Evolutionary conservation across 2,888 invertebrate genomes (phyloP).

Genomic region (Caenorhabditis sp.): DNA sequence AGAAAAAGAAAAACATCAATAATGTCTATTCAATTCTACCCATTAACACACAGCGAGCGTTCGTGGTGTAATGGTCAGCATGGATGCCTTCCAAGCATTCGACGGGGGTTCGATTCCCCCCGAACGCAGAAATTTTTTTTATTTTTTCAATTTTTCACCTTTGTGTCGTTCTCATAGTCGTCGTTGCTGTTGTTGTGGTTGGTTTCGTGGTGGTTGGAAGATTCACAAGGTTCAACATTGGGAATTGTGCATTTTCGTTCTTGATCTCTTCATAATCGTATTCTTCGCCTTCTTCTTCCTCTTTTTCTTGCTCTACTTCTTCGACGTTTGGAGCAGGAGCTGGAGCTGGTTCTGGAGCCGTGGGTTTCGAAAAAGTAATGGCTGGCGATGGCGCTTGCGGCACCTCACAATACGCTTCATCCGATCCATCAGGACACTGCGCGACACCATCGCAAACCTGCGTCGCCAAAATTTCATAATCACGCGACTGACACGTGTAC

Average conservation of each 20-base stretch:
- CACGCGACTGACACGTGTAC: slow-evolving; percentile 61
- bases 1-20: too few relatives aligned
- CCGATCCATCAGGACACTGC: slow-evolving; percentile 68
- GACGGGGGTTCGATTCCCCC: background rate
- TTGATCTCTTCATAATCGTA: slow-evolving; percentile 50
- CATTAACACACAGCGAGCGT: too few relatives aligned
- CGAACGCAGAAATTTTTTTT: background rate
- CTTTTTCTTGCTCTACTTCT: slow-evolving; percentile 19
- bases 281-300: slow-evolving; percentile 35
- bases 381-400: slow-evolving; percentile 21
- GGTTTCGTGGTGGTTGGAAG: slow-evolving; percentile 13
- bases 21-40: too few relatives aligned
- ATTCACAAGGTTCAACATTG: slow-evolving; percentile 38
- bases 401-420: slow-evolving; percentile 65
- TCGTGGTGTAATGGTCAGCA: too few relatives aligned
- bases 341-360: slow-evolving; percentile 14
- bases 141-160: background rate
- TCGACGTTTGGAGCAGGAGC: slow-evolving; percentile 13
- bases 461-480: slow-evolving; percentile 50
- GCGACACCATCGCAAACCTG: slow-evolving; percentile 65
- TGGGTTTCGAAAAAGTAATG: background rate
- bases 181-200: background rate
- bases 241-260: slow-evolving; percentile 40
- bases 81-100: slow-evolving; percentile 12
- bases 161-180: background rate